Conservation (phyloP, 1,140 invertebrate genomes). For the Ceratina japonica region DNA sequence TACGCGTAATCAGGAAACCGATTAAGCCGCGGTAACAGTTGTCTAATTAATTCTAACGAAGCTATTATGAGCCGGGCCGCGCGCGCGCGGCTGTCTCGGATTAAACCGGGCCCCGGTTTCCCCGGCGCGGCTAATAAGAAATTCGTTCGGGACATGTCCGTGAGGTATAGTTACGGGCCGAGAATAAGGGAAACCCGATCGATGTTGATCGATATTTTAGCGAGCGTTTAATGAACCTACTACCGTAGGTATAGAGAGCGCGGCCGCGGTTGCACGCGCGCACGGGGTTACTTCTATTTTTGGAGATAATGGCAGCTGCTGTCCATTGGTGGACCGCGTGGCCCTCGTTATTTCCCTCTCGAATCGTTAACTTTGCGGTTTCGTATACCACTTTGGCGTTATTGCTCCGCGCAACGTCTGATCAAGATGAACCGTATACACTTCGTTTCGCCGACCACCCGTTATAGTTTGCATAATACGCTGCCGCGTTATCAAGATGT, state of each 20-base stretch:
- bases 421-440: slow-evolving; percentile 43
- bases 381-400: slow-evolving; percentile 64
- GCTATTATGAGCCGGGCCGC: slow-evolving; percentile 22
- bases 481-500: slow-evolving; percentile 21
- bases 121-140: slow-evolving; percentile 12
- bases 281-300: slow-evolving; percentile 65
- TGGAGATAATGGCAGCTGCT: slow-evolving; percentile 70
- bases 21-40: slow-evolving; percentile 24
- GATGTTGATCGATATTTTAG: slow-evolving; percentile 63
- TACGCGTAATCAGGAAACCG: slow-evolving; percentile 3
- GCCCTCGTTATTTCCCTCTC: slow-evolving; percentile 67
- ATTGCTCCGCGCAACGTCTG: slow-evolving; percentile 54
- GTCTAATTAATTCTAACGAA: slow-evolving; percentile 49
- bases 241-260: slow-evolving; percentile 34
- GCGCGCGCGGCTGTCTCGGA: not conserved
- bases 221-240: slow-evolving; percentile 58
- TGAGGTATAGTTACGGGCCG: not conserved
- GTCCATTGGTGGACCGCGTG: slow-evolving; percentile 60
- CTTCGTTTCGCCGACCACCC: slow-evolving; percentile 11
- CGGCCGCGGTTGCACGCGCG: slow-evolving; percentile 29
- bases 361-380: slow-evolving; percentile 52
- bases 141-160: slow-evolving; percentile 1
- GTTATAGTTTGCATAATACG: slow-evolving; percentile 11
- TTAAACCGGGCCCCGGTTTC: not conserved
- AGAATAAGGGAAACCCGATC: slow-evolving; percentile 52